Evolutionary conservation across 1,140 invertebrate genomes (phyloP), one percentile per base, ranked within the genome.

Genomic region (Sinella curviseta): DNA sequence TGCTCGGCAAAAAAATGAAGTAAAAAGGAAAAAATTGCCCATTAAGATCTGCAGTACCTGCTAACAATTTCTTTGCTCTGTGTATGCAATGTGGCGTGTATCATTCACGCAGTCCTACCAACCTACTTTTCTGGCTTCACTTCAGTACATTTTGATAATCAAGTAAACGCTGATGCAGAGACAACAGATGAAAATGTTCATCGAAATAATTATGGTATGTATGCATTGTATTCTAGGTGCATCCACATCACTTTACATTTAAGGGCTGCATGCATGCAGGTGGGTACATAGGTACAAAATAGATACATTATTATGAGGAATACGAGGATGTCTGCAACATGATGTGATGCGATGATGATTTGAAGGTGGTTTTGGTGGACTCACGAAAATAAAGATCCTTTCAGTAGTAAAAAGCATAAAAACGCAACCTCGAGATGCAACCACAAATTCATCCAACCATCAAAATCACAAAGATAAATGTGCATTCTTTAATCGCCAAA

Each of bases 351-450:
- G 57, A 65, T 65, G 57, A 48, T 48, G 39, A 48, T n/a, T n/a
- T n/a, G n/a, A n/a, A 3, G 65, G 31, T 70, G 65, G 31, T 70
- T n/a, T 31, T 70, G 65, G n/a, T 70, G 65, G 65, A 33, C 65
- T 70, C 65, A 70, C 26, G 65, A 70, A 70, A 70, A 33, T 12
- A n/a, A 31, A 70, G 2, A 8, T 60, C n/a, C n/a, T 60, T 17
- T 8, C 55, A 4, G 3, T n/a, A n/a, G n/a, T n/a, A n/a, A n/a
- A n/a, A 60, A 60, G 14, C 24, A 17, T 24, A n/a, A n/a, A 60
- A n/a, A n/a, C n/a, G n/a, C n/a, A 60, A 24, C 55, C 57, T 60
- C 57, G 4, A 31, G 28, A 33, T 33, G 65, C 14, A 33, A 70
- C 65, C 65, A 70, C 65, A 65, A 4, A 70, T 31, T 70, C 65